Evolutionary conservation across 1,140 invertebrate species (phyloP), one percentile per base, ranked within the genome.

Genomic region (Diachasma alloeum): DNA sequence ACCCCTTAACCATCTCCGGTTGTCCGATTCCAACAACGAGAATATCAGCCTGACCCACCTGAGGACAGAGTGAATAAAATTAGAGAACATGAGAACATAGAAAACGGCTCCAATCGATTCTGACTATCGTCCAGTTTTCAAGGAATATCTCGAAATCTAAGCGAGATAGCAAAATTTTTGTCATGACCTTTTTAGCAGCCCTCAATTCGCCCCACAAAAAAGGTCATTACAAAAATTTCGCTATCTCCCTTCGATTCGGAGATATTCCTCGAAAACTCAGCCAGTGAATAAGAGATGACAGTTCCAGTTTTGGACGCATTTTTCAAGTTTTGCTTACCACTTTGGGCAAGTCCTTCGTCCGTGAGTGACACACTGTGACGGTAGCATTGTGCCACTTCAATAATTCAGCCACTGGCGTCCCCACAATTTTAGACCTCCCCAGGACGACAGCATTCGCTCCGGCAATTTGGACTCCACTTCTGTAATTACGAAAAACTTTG

Each of bases 351-450:
- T 98, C 93, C 82, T 93, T 93, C 0, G 98, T 99, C 90, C 93
- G 96, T 0, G 98, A 99, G 90, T 99, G 98, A 83, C 98, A 99
- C 39, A 98, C 93, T 9, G 97, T 99, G 0, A 99, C 97, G 2
- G 98, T 99, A 0, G 97, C 97, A 91, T 99, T 91, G 74, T 98
- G 93, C 98, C 98, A 99, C 87, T 98, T 97, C 8, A 99, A 91
- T 11, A 99, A 90, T 90, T 99, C 97, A 0, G 97, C 93, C 72
- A 96, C 95, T 0, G 98, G 98, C 0, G 97, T 97, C 24, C 98
- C 98, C 5, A 99, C 98, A 85, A 99, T 99, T 91, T 99, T 98
- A 87, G 97, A 99, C 78, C 98, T 92, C 4, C 98, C 98, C 48
- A 99, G 86, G 10, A 99, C 97, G 15, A 99, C 98, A 11, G 97